A percentile compares a stretch with the other conserved stretches of the same genome.
Evolutionary conservation across 2,113 vertebrate genomes (phyloP).

Genomic region (Tragelaphus imberbis): DNA sequence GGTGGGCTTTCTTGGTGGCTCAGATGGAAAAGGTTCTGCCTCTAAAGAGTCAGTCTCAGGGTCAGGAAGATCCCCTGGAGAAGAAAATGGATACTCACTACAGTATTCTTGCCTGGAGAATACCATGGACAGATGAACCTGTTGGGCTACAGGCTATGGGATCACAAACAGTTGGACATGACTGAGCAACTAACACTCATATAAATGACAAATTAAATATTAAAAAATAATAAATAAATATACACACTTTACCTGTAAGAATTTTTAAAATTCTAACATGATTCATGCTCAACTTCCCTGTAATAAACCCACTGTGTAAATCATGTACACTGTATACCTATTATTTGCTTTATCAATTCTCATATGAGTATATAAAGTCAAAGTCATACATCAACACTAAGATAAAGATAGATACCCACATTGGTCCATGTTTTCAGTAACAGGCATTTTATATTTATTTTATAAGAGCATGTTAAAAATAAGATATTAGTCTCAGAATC

Average conservation of each 20-base stretch:
- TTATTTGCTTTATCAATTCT: not conserved
- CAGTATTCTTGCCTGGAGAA: not conserved
- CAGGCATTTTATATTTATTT: not conserved
- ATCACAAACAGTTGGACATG: not conserved
- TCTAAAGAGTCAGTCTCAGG: not conserved
- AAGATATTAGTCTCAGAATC: not conserved
- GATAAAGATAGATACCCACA: not conserved
- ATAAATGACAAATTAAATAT: not conserved
- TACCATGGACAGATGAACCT: not conserved
- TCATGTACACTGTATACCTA: not conserved
- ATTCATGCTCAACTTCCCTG: not conserved
- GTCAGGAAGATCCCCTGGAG: not conserved
- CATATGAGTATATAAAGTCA: not conserved
- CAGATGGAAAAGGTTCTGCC: not conserved
- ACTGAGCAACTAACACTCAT: not conserved
- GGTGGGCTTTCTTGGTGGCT: not conserved
- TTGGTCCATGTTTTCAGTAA: not conserved
- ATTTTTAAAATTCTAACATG: not conserved
- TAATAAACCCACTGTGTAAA: not conserved
- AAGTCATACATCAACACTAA: not conserved
- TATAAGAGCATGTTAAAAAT: not conserved
- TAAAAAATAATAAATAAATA: not conserved
- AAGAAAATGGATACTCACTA: not conserved
- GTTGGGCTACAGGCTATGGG: not conserved
- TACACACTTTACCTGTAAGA: not conserved